Base-by-base conservation (phyloP, 37 sponge, comb jelly and placozoan species). In the Chondrilla cf. caribensis region DNA sequence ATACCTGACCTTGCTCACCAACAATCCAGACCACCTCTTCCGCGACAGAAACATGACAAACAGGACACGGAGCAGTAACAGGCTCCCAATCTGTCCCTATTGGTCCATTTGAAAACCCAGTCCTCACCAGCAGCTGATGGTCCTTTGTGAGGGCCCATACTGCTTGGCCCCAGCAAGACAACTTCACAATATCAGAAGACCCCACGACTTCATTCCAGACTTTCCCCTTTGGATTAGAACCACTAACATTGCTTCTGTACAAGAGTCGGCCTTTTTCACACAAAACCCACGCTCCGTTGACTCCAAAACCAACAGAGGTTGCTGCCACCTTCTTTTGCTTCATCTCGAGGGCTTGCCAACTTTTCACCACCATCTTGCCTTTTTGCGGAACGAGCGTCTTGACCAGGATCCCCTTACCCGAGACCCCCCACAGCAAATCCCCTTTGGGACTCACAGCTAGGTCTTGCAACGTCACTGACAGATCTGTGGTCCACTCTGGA, bases 11-110 rank as follows among this genome's bases (percentile, higher is more conserved):
- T 0, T 94, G 81, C 9, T 79, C 59, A 35, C 80, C 82, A 22
- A 91, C 66, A 5, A 82, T 79, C 95, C 95, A 95, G 3, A 84
- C 89, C 3, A 43, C 36, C 39, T 73, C 76, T 24, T n/a, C 24
- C 22, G 76, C 18, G 6, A 73, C 41, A 39, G n/a, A 73, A 22
- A 73, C 44, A 22, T 40, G 38, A n/a, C 40, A 21, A n/a, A 73
- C 76, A 2, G 25, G 15, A 22, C 39, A 37, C 8, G 76, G 76
- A 2, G 76, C 36, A 39, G 76, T 22, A 0, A 73, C n/a, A 19
- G 29, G 19, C 44, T n/a, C 0, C 76, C 76, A 73, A 22, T 39
- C 76, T n/a, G 14, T 40, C 22, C 44, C 44, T 3, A 43, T 4
- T n/a, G 44, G 76, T n/a, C 44, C 76, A n/a, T 73, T 39, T 17